Evolutionary conservation across 2,113 vertebrate species (phyloP), one percentile per base, ranked within the genome.

Genomic region (Epinephelus moara): DNA sequence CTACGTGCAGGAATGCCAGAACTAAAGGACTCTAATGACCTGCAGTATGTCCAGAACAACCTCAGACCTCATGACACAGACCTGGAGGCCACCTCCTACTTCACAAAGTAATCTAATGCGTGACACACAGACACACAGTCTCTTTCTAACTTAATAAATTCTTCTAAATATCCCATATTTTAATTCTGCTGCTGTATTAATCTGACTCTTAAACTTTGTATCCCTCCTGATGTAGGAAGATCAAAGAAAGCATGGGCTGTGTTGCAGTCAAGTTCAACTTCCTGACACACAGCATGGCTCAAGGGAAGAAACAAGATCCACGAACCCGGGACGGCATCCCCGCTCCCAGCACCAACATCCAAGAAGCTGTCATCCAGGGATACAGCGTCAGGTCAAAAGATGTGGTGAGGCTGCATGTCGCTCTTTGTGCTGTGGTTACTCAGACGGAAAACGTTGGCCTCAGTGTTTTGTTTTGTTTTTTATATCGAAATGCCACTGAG

Each of bases 241-340:
- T 98, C 89, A 96, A 96, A 84, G 96, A 97, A 83, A 98, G 97
- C 87, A 94, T 98, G 90, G 95, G 94, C 78, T 96, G 96, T 59
- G 93, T 97, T n/a, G 95, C 96, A 12, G 96, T 97, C n/a, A 98
- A 97, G 75, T 75, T 98, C 68, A 98, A 98, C 89, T 98, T 97
- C 88, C 74, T 98, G 79, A 94, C 97, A 61, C 98, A 99, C 84
- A 92, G 62, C 0, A 94, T 99, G 0, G 96, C 53, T 10, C 97
- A 95, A 62, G 78, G 81, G 33, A 95, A 92, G 81, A 93, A 81
- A 50, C 72, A 85, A 18, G 70, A 63, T 0, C 2, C 73, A 0
- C 19, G 6, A 14, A 40, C 45, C 14, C 68, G 1, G 4, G 37
- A 72, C 2, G 79, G 61, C 40, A 50, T 50, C 55, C 78, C 88